Evolutionary conservation across 2,888 invertebrate species (phyloP).

Genomic region (Aphelenchoides bicaudatus): DNA sequence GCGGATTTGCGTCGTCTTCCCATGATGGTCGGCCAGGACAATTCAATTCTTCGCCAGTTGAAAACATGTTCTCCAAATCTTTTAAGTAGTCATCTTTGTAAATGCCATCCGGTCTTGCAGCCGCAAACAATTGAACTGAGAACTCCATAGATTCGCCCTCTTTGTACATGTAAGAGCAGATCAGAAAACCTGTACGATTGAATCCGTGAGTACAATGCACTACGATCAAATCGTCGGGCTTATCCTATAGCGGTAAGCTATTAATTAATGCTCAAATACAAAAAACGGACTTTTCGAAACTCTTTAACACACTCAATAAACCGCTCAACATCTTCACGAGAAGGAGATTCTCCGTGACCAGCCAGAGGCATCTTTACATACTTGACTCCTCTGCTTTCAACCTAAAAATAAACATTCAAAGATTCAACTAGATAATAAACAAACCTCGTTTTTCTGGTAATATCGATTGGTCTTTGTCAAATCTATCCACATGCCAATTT

Average conservation of each 20-base stretch:
- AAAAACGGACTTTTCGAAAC: slow-evolving; percentile 34
- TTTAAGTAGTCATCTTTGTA: slow-evolving; percentile 92
- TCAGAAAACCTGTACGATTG: slow-evolving; percentile 92
- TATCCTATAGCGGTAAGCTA: slow-evolving; percentile 23
- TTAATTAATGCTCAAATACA: slow-evolving; percentile 3
- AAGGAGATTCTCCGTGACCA: slow-evolving; percentile 83
- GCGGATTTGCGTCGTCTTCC: slow-evolving; percentile 29
- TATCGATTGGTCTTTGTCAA: slow-evolving; percentile 90
- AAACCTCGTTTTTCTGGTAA: slow-evolving; percentile 77
- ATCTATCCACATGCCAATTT: slow-evolving; percentile 91
- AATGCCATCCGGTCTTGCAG: slow-evolving; percentile 81
- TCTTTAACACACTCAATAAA: slow-evolving; percentile 85
- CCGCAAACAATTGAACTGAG: slow-evolving; percentile 74
- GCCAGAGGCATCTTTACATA: slow-evolving; percentile 72
- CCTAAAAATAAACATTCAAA: slow-evolving; percentile 32
- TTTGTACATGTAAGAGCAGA: slow-evolving; percentile 84
- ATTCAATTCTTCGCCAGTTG: slow-evolving; percentile 67
- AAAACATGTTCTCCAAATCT: slow-evolving; percentile 79
- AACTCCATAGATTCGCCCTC: slow-evolving; percentile 69
- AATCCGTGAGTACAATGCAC: slow-evolving; percentile 98
- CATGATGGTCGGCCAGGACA: slow-evolving; percentile 43
- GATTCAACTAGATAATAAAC: slow-evolving; percentile 11
- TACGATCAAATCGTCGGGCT: slow-evolving; percentile 62
- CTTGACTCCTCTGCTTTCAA: slow-evolving; percentile 61
- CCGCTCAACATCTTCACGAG: slow-evolving; percentile 75